Evolutionary conservation across 2,113 vertebrate species (phyloP).

Genomic region (Ptychochromis oligacanthus): DNA sequence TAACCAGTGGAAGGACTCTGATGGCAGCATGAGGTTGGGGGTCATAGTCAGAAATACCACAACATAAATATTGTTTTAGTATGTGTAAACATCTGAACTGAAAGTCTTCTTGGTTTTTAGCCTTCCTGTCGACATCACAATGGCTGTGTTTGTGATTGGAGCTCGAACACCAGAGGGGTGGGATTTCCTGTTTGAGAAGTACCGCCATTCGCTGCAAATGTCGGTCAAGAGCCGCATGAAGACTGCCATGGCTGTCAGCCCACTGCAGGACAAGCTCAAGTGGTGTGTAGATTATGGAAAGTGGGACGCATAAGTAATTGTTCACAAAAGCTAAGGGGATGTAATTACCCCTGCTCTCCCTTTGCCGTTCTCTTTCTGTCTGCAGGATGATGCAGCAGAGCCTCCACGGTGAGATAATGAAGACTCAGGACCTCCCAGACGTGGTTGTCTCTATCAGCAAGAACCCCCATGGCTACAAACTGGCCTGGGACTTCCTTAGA

Average conservation of each 20-base stretch:
- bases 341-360: rapidly evolving
- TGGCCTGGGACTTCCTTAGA: conserved; percentile 87
- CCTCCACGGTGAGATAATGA: conserved; percentile 85
- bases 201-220: conserved; percentile 78
- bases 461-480: conserved; percentile 82
- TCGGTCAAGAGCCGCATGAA: conserved; percentile 82
- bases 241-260: conserved; percentile 78
- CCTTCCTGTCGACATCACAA: conserved; percentile 85
- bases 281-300: conserved; percentile 73
- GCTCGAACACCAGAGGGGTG: conserved; percentile 85
- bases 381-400: conserved; percentile 88
- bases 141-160: conserved; percentile 85
- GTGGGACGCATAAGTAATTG: rapidly evolving
- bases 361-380: rapidly evolving
- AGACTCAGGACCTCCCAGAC: conserved; percentile 87
- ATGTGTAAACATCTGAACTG: background rate
- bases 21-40: conserved; percentile 84
- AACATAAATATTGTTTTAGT: background rate
- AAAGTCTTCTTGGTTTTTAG: conserved; percentile 61
- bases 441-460: conserved; percentile 79
- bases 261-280: conserved; percentile 82
- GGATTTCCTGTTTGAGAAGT: conserved; percentile 89
- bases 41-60: background rate
- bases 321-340: background rate
- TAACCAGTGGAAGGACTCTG: conserved; percentile 83